phyloP scores from a whole-genome alignment of 2,888 invertebrate species.

The Dolichomitus sp. region DNA sequence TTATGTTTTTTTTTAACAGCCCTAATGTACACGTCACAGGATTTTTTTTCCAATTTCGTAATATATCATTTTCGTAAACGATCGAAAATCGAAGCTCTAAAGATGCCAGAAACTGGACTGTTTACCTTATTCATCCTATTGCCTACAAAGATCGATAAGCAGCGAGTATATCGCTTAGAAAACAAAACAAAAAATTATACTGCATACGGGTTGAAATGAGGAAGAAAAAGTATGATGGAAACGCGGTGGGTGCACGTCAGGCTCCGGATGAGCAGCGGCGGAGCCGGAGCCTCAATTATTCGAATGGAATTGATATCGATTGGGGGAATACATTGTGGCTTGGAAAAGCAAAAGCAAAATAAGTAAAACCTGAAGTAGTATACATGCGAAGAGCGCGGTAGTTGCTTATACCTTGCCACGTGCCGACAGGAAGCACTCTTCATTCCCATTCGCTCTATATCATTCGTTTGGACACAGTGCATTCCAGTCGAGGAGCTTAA shows the following conservation, averaged over 20 bases:
- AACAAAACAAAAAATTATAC: background rate
- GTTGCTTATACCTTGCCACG: conserved; percentile 11
- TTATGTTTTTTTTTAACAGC: no score
- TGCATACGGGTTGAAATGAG: background rate
- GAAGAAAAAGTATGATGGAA: background rate
- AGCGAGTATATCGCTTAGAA: background rate
- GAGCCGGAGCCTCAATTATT: conserved; percentile 12
- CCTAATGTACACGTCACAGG: no score
- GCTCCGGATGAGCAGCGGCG: conserved; percentile 1
- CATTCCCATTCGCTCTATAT: conserved; percentile 7
- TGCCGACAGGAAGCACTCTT: conserved; percentile 8
- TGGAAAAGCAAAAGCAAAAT: conserved; percentile 21
- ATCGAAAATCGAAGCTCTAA: no score
- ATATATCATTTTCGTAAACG: no score
- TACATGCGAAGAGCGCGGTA: background rate
- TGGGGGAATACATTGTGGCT: conserved; percentile 24
- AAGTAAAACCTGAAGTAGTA: conserved; percentile 2
- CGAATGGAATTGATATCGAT: conserved; percentile 34
- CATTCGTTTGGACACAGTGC: background rate
- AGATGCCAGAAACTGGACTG: no score
- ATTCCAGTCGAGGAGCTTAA: background rate
- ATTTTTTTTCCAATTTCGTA: no score
- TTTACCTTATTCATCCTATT: background rate
- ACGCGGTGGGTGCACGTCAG: conserved; percentile 13
- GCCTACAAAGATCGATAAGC: background rate